These are phyloP conservation scores for Himalopsyche kuldschensis DNA, from an alignment of 2,888 invertebrate genomes.

Conservation along the genomic window DNA sequence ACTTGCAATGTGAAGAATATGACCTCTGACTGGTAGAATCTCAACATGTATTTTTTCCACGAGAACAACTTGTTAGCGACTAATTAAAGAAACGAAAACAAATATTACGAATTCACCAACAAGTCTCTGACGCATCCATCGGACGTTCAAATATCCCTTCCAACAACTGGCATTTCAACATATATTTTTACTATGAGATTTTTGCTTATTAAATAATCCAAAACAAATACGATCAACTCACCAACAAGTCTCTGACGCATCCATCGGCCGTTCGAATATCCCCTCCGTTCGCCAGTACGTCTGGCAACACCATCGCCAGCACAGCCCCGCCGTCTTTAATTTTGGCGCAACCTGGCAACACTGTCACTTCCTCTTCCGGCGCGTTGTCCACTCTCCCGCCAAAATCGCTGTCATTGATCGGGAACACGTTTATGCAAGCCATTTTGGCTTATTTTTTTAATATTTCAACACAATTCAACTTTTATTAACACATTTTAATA, in stretches of 20 bases:
- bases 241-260: neutral
- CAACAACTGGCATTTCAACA: no score
- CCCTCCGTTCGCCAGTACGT: neutral
- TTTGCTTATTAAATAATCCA: no score
- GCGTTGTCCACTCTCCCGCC: neutral
- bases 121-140: slow-evolving; percentile 2
- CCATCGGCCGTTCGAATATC: neutral
- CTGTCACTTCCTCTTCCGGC: neutral
- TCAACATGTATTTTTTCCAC: no score
- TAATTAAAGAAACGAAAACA: no score
- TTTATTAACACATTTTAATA: no score
- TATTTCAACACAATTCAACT: no score
- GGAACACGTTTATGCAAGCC: neutral
- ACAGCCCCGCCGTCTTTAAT: neutral
- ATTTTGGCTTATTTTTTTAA: neutral
- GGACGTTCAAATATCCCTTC: no score
- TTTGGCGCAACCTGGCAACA: neutral
- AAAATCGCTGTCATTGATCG: neutral
- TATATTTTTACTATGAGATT: no score
- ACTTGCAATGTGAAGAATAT: no score
- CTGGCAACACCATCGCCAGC: neutral
- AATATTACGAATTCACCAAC: neutral
- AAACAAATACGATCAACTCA: neutral
- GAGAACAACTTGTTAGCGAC: no score
- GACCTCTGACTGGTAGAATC: no score